A percentile compares a stretch with the other conserved stretches of the same genome.
These are phyloP conservation scores for Sylvietta virens DNA, from an alignment of 2,113 vertebrate species.

Conservation along the genomic window DNA sequence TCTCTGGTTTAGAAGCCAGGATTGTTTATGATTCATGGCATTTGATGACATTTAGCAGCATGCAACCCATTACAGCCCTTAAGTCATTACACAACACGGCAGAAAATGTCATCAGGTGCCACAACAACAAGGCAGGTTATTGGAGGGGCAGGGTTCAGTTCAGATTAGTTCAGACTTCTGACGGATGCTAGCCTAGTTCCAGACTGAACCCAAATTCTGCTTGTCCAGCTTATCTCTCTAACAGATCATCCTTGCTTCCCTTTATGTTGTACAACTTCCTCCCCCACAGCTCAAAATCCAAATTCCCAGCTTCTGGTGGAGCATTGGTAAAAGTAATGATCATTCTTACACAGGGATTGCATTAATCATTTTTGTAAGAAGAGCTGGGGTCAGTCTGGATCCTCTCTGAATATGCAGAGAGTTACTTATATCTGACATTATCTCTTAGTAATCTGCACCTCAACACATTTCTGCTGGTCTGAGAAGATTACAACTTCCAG, in stretches of 20 bases:
- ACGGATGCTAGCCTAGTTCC: background rate
- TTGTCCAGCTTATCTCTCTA: constrained; percentile 36
- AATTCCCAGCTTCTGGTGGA: background rate
- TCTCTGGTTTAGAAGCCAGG: constrained; percentile 50
- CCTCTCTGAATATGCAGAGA: background rate
- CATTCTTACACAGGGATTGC: background rate
- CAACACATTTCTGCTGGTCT: background rate
- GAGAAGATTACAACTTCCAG: background rate
- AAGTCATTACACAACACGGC: constrained; percentile 44
- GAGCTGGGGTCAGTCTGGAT: background rate
- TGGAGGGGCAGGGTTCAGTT: constrained; percentile 41
- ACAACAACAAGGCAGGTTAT: constrained; percentile 50
- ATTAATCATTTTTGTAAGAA: background rate
- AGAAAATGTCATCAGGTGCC: constrained; percentile 60
- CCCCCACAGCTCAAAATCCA: background rate
- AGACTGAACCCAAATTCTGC: constrained; percentile 16
- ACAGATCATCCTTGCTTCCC: constrained; percentile 13
- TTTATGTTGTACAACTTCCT: background rate
- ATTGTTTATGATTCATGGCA: constrained; percentile 64
- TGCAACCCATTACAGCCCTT: constrained; percentile 50
- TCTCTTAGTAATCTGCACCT: background rate
- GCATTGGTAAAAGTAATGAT: background rate
- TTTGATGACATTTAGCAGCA: constrained; percentile 59
- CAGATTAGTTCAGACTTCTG: constrained; percentile 40
- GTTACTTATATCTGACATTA: background rate